Evolutionary conservation across 1,140 invertebrate genomes (phyloP), one percentile per base, ranked within the genome.

Genomic region (Drosophila sturtevanti): DNA sequence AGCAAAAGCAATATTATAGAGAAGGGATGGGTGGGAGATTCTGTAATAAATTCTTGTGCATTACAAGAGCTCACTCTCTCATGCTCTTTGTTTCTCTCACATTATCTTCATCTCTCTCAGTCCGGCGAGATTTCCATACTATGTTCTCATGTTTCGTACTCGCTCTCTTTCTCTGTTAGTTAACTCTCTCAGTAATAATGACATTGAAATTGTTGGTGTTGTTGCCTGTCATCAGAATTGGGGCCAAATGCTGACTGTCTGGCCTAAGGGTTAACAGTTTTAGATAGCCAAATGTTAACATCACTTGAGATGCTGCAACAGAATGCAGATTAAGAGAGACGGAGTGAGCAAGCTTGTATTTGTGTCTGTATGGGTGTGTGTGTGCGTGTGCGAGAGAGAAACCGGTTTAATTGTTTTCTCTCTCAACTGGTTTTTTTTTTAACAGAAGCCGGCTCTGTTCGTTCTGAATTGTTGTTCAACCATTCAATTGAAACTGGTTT

Each of bases 21-120:
- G 72, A 60, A 44, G 34, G 34, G 60, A 37, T 35, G 48, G 18
- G 34, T 64, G 55, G 11, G 27, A 48, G 56, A 44, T 56, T 73
- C 81, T 84, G 74, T 69, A 85, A 84, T 85, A 67, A 85, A 77
- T 77, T 84, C 72, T 78, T 84, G 63, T 63, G 65, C 76, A 69
- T 72, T 62, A 38, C 38, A 21, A 56, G 63, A 67, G 54, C 63
- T 68, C 52, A 65, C 74, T 61, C 63, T 65, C 63, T 66, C 10
- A 64, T 58, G 68, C 73, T 63, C 65, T 65, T 63, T 61, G 38
- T 72, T 69, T 55, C 59, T 65, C 62, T 60, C 6, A n/a, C 3
- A 14, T 14, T 54, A 55, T 31, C 54, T 54, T 12, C 3, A n/a
- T 24, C 31, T 48, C 27, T 55, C 16, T n/a, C 61, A 48, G 11